Base-by-base conservation (phyloP, 2,888 invertebrate species). In the Limenitis arthemis region DNA sequence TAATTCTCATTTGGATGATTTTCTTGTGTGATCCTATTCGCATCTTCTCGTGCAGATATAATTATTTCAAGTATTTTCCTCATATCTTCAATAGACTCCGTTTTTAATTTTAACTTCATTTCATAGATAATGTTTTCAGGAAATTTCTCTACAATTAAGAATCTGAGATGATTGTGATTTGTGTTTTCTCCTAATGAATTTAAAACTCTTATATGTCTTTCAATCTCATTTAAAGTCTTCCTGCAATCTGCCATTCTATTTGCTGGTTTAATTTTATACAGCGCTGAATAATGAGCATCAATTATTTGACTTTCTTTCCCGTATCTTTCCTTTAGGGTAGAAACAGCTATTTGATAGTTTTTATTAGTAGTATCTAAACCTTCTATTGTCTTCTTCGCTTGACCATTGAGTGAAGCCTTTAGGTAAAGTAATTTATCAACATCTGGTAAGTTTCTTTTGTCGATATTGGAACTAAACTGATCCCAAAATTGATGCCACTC, bases 401-500 rank as follows among this genome's bases (percentile, higher is more conserved):
- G 47, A 3, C 56, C 65, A n/a, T 51, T 48, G 1, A 64, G 44
- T 6, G 39, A 40, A 3, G 62, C 54, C 20, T 61, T 42, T n/a
- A 66, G 46, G 9, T 63, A 62, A 5, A 61, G 29, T 9, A 64
- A 42, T 36, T 66, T 64, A 37, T 64, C 61, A 0, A 64, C 63
- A 39, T 62, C 53, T 5, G 11, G 44, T 3, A 63, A 37, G 28
- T 57, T 55, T 11, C 60, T 51, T 8, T 29, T 50, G 38, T 61
- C 41, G 1, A 63, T 43, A 38, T 58, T 63, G 6, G 61, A 60
- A 4, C 40, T 7, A 53, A 64, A 65, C 9, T 61, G 59, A 8
- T 64, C 61, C 62, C 66, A 64, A 53, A 64, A 63, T 31, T 58
- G 49, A 7, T 56, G 44, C 59, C 63, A 63, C 8, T 59, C 53